Evolutionary conservation across 2,888 invertebrate species (phyloP).

Genomic region (Heteromyza rotundicornis): DNA sequence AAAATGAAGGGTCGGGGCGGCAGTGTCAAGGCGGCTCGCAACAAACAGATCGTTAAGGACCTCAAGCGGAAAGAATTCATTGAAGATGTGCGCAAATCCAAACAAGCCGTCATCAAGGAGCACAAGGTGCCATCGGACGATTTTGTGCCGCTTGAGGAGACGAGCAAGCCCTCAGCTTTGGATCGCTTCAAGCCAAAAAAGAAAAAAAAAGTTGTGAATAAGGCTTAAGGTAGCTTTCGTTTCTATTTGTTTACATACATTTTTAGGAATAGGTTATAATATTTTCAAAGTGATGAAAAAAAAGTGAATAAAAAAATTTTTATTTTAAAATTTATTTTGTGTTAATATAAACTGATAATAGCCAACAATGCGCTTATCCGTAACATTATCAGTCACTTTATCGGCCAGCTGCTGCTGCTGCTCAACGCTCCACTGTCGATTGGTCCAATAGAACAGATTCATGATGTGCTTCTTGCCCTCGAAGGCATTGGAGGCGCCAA

Average conservation of each 20-base stretch:
- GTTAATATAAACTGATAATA: slow-evolving; percentile 48
- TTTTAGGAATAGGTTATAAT: too few species aligned
- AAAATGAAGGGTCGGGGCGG: slow-evolving; percentile 81
- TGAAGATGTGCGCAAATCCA: slow-evolving; percentile 62
- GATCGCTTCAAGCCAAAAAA: slow-evolving; percentile 2
- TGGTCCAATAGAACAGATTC: slow-evolving; percentile 65
- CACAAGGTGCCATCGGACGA: slow-evolving; percentile 44
- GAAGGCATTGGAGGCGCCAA: slow-evolving; percentile 59
- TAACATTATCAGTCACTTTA: slow-evolving; percentile 20
- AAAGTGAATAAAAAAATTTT: too few species aligned
- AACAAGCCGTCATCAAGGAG: slow-evolving; percentile 51
- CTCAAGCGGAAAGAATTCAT: slow-evolving; percentile 69
- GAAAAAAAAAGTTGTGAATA: too few species aligned
- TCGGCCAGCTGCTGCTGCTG: slow-evolving; percentile 7
- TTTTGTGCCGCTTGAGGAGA: slow-evolving; percentile 50
- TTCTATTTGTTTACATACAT: too few species aligned
- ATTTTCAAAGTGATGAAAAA: too few species aligned
- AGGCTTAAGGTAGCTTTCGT: too few species aligned
- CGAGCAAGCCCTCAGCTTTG: slow-evolving; percentile 25
- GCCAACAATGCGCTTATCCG: slow-evolving; percentile 42
- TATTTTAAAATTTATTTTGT: too few species aligned
- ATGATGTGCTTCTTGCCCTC: slow-evolving; percentile 65
- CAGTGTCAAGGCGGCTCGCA: slow-evolving; percentile 73
- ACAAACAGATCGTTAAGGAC: slow-evolving; percentile 78
- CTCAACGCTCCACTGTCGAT: background rate